These are phyloP conservation scores for Emydura subglobosa DNA, from an alignment of 2,113 vertebrate genomes.

Conservation along the genomic window DNA sequence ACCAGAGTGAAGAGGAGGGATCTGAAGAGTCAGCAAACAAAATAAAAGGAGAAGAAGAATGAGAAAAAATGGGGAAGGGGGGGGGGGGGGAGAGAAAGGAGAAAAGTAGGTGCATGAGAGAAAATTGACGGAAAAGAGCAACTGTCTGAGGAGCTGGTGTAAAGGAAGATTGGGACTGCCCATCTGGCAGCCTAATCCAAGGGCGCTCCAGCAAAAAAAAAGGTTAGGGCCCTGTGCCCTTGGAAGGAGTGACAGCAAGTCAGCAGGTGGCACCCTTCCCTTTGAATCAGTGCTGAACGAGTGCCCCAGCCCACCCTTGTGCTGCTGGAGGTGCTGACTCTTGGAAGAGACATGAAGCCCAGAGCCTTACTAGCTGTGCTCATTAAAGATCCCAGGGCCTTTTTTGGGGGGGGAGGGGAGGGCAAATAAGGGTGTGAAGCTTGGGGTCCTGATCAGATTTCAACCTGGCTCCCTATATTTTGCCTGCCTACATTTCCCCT, in stretches of 20 bases:
- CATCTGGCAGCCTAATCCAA: fast-evolving
- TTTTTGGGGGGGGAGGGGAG: background rate
- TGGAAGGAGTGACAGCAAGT: background rate
- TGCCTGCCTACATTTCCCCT: background rate
- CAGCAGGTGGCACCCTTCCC: fast-evolving
- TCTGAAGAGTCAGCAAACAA: background rate
- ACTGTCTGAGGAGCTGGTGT: background rate
- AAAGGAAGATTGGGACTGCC: background rate
- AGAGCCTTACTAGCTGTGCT: background rate
- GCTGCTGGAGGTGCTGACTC: fast-evolving
- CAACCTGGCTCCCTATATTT: background rate
- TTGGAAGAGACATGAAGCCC: background rate
- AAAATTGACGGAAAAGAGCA: background rate
- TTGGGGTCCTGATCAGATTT: background rate
- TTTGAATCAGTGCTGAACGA: background rate
- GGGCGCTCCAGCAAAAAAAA: fast-evolving
- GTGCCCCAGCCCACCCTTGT: too few relatives aligned
- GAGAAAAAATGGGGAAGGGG: background rate
- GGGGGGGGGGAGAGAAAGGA: fast-evolving
- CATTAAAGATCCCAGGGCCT: background rate
- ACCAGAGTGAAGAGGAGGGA: background rate
- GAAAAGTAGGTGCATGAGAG: fast-evolving
- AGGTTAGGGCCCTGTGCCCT: background rate
- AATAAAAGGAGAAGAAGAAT: background rate
- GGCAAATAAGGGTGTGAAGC: background rate